Evolutionary conservation across 2,113 vertebrate genomes (phyloP), one percentile per base, ranked within the genome.

Genomic region (Vombatus ursinus): DNA sequence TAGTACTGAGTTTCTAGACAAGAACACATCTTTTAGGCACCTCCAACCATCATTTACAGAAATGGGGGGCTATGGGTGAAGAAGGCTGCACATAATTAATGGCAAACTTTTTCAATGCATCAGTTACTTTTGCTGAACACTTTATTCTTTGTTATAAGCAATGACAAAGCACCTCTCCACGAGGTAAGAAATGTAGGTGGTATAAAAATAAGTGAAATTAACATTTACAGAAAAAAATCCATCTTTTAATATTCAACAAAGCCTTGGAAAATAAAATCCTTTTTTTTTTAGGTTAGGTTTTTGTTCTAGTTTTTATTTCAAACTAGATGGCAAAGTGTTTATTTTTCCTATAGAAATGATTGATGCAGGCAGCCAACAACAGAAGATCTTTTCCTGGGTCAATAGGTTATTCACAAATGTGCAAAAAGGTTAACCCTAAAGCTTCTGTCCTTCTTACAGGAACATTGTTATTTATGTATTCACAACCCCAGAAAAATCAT

Each of bases 281-380:
- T 14, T 22, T 23, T 84, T 44, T 84, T 97, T n/a, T 93, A 92
- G 92, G 89, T 89, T 1, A 10, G 57, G 61, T 44, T 98, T 96
- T 97, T 95, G 92, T 96, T 98, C 97, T 68, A 94, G 94, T 96
- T 97, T 98, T 98, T 97, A 96, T 97, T 97, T 97, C 96, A 96
- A 96, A 91, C 96, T 96, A 50, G 95, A 90, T 95, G 97, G 94
- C 37, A 95, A 98, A 96, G 96, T 96, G 96, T 98, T 97, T 98
- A 93, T 96, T 49, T 97, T 96, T 96, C 94, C 90, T 94, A 49
- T 94, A 98, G 98, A 94, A 97, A 97, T 54, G 94, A 97, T 93
- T 97, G 96, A 97, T 97, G 89, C 52, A 24, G 91, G 92, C 96
- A 95, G 93, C 95, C 97, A 98, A 96, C 96, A 97, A 95, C 95